phyloP scores from a whole-genome alignment of 2,797 vertebrate species.

The Pteropus rufus region DNA sequence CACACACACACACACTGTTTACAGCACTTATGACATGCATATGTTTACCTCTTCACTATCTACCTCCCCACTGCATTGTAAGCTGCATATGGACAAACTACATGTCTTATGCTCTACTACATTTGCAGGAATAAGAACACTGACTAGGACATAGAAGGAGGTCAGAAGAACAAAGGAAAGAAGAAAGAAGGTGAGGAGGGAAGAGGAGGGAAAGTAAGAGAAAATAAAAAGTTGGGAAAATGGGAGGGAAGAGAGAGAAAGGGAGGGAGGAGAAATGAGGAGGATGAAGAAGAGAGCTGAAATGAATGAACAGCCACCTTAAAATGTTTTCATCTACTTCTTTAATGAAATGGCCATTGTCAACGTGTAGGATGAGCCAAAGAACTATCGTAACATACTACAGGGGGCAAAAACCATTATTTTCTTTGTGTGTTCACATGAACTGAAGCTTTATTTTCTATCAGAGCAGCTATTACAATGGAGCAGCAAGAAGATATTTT shows the following conservation, averaged over 20 bases:
- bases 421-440: background rate
- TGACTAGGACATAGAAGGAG: too few relatives aligned
- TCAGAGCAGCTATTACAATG: background rate
- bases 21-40: accelerated
- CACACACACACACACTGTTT: too few relatives aligned
- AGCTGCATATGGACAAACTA: background rate
- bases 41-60: background rate
- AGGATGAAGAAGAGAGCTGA: background rate
- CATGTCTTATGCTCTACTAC: background rate
- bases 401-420: background rate
- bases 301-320: background rate
- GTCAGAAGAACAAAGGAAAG: background rate
- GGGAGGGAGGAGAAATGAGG: too few relatives aligned
- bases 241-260: too few relatives aligned
- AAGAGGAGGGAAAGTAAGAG: background rate
- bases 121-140: background rate
- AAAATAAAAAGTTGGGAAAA: background rate
- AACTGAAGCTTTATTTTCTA: background rate
- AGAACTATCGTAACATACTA: background rate
- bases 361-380: background rate
- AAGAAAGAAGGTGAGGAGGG: background rate
- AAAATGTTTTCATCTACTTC: background rate
- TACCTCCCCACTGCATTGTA: background rate
- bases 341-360: background rate
- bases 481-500: background rate